These are phyloP conservation scores for Littorina saxatilis DNA, from an alignment of 1,140 invertebrate species.

Conservation along the genomic window DNA sequence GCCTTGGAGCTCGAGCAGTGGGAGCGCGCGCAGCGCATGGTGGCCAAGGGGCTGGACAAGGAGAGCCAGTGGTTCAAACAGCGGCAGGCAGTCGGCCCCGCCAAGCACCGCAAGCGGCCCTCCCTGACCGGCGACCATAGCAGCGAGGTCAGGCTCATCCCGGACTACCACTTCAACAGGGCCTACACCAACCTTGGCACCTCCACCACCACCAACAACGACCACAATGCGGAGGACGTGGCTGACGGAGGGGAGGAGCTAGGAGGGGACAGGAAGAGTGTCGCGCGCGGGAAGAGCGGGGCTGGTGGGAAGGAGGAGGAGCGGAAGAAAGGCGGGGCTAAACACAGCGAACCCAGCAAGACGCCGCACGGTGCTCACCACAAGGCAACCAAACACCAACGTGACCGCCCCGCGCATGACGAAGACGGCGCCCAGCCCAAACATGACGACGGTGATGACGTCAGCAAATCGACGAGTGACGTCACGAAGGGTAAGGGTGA, in stretches of 20 bases:
- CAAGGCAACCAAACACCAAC: background rate
- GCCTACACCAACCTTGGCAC: background rate
- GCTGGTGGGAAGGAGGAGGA: background rate
- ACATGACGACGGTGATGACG: too few species aligned
- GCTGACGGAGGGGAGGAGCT: background rate
- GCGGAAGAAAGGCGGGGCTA: background rate
- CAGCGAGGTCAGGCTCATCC: background rate
- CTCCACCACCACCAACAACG: background rate
- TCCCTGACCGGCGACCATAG: background rate
- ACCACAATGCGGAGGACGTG: background rate
- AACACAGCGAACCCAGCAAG: background rate
- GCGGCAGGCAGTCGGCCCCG: background rate
- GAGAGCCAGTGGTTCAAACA: constrained; percentile 38
- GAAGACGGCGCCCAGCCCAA: background rate
- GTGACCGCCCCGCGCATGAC: background rate
- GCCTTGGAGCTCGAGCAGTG: constrained; percentile 38
- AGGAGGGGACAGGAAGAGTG: too few species aligned
- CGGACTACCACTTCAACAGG: constrained; percentile 14
- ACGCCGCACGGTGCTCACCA: background rate
- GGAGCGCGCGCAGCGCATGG: constrained; percentile 35
- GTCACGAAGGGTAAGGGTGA: too few species aligned
- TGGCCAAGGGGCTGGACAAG: constrained; percentile 32
- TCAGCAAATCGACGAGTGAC: too few species aligned
- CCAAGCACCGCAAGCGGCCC: background rate
- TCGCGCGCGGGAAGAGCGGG: background rate